Evolutionary conservation across 2,888 invertebrate genomes (phyloP), one percentile per base, ranked within the genome.

Genomic region (Celastrina argiolus): DNA sequence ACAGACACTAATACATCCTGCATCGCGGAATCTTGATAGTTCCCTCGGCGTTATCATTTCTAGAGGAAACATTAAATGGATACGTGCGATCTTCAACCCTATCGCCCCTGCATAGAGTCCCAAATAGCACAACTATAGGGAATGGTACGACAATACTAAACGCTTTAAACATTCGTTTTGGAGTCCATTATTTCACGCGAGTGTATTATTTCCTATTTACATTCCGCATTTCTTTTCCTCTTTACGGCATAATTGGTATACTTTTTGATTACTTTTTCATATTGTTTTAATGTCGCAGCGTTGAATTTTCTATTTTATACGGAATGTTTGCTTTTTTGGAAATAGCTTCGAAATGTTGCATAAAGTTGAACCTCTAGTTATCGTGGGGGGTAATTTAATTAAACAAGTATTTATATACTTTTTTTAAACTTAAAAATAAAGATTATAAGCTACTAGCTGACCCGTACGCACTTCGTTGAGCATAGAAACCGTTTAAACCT

Each of bases 111-210:
- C 22, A 39, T 1, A 61, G 12, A 12, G 26, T 26, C 39, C 39
- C 34, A 61, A 39, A 18, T 34, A 7, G 18, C 18, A 12, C 4
- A 4, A 6, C 39, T 22, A 22, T 22, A 22, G 36, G 16, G 36
- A 18, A 36, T 10, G 34, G 14, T 61, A 61, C 34, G 34, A 59
- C 61, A 61, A 22, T 22, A 36, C 18, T 61, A 61, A 51, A 61
- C 18, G 61, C 36, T 39, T 61, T 61, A 36, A 61, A n/a, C 61
- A 61, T 61, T 61, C 39, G 36, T 61, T 36, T 61, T 14, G 36
- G 36, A 34, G 34, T 36, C 61, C 36, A 59, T 59, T 59, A 61
- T 61, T 39, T 39, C 39, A 39, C 61, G 61, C 14, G 14, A 36
- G 36, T 36, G 36, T 39, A 22, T 39, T 61, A 39, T 36, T 61